Conservation (phyloP, 1,140 invertebrate species). For the Temnothorax curvispinosus region DNA sequence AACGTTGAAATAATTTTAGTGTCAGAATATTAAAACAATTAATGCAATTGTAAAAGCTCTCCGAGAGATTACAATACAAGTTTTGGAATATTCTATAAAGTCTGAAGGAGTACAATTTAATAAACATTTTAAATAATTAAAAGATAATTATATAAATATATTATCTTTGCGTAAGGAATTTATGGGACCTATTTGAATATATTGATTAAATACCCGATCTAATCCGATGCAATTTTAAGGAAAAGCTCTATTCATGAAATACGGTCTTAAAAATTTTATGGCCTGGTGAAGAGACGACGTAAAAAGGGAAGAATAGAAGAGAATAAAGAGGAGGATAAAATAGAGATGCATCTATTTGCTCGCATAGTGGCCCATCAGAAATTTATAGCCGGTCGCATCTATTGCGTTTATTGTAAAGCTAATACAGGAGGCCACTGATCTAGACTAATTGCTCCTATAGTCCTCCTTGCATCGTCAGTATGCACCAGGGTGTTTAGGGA, state of each 20-base stretch:
- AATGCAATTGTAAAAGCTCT: neutral
- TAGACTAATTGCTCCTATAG: conserved; percentile 41
- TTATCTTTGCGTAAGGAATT: neutral
- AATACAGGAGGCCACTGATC: conserved; percentile 5
- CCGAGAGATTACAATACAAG: neutral
- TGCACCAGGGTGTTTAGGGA: conserved; percentile 6
- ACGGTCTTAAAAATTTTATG: conserved; percentile 45
- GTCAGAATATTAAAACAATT: neutral
- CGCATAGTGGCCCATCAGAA: conserved; percentile 11
- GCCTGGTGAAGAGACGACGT: neutral
- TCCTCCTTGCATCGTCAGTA: conserved; percentile 18
- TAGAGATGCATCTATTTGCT: conserved; percentile 42
- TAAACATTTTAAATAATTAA: neutral
- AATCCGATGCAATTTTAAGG: neutral
- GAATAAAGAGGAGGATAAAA: conserved; percentile 11
- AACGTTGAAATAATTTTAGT: neutral
- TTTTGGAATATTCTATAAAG: neutral
- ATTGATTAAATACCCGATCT: neutral
- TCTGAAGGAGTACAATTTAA: neutral
- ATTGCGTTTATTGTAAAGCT: conserved; percentile 32
- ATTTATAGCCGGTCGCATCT: conserved; percentile 38
- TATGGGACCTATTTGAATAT: neutral
- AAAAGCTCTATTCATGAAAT: conserved; percentile 7
- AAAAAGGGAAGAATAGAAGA: neutral
- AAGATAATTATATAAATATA: neutral